phyloP scores from a whole-genome alignment of 2,797 vertebrate genomes.

The Phrynocephalus guinanensis region DNA sequence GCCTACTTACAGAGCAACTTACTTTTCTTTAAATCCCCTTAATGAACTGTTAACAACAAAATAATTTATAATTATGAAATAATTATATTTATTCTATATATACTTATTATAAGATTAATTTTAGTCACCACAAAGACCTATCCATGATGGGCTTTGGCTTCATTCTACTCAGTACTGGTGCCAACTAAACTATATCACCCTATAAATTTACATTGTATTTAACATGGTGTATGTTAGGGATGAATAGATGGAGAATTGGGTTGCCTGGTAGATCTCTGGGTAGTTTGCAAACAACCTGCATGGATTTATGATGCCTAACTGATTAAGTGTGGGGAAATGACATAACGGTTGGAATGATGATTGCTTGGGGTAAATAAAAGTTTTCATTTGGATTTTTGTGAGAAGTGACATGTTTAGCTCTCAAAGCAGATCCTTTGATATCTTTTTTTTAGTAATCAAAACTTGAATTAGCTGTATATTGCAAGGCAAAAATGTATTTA shows the following conservation, averaged over 20 bases:
- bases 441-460: not conserved
- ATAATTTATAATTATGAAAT: no score
- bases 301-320: not conserved
- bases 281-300: no score
- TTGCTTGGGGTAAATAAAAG: not conserved
- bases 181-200: not conserved
- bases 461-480: no score
- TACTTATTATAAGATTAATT: not conserved
- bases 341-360: not conserved
- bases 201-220: not conserved
- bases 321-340: not conserved
- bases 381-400: not conserved
- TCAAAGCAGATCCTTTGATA: not conserved
- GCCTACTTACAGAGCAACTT: not conserved
- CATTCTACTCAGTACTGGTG: not conserved
- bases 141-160: not conserved
- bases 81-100: not conserved
- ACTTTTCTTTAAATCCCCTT: not conserved
- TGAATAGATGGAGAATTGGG: not conserved
- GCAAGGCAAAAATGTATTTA: no score
- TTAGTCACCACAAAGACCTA: not conserved
- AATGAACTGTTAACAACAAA: slow-evolving; percentile 13
- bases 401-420: not conserved
- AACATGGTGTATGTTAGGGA: not conserved
- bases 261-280: not conserved